A percentile compares a stretch with the other conserved stretches of the same genome.
phyloP scores from a whole-genome alignment of 2,797 vertebrate species.

The Heliangelus exortis region DNA sequence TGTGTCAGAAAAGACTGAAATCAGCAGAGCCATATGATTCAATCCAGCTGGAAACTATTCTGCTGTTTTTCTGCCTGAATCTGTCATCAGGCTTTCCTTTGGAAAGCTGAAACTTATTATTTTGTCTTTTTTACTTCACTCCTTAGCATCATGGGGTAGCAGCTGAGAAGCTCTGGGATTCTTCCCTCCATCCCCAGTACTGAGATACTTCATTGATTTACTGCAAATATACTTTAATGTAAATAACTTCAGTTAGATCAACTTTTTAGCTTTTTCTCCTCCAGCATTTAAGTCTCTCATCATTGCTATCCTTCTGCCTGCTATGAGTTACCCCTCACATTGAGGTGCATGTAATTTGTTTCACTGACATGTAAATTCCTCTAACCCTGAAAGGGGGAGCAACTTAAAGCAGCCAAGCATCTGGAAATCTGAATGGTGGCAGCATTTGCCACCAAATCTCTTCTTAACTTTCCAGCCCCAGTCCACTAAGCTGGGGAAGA shows the following conservation, averaged over 20 bases:
- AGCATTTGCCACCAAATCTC: not conserved
- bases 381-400: not conserved
- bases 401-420: not conserved
- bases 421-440: not conserved
- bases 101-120: not conserved
- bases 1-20: not conserved
- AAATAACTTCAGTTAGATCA: not conserved
- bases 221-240: not conserved
- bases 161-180: not conserved
- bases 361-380: not conserved
- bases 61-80: not conserved
- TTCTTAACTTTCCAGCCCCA: not conserved
- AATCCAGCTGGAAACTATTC: not conserved
- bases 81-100: not conserved
- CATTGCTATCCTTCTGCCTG: not conserved
- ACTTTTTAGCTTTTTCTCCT: not conserved
- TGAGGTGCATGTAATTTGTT: not conserved
- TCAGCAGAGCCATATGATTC: not conserved
- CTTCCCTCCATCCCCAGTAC: not conserved
- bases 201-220: not conserved
- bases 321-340: not conserved
- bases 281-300: not conserved
- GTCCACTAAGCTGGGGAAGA: not conserved
- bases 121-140: not conserved
- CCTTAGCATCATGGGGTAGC: not conserved